Evolutionary conservation across 2,797 vertebrate species (phyloP).

Genomic region (Betta splendens): DNA sequence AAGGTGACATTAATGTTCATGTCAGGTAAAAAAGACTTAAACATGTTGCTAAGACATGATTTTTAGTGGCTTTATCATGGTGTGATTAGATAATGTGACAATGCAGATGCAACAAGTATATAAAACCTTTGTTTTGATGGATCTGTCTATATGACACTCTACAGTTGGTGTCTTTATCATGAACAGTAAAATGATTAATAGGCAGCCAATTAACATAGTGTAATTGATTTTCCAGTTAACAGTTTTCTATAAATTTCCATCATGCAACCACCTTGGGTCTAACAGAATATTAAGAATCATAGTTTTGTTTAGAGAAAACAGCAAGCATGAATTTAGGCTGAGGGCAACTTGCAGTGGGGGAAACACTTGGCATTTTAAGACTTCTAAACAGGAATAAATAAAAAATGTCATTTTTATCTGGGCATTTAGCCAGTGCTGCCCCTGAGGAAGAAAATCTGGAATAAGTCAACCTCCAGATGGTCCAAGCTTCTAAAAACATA

Average conservation of each 20-base stretch:
- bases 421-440: not conserved
- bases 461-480: conserved; percentile 20
- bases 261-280: no score
- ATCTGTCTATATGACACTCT: not conserved
- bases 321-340: no score
- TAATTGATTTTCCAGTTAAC: not conserved
- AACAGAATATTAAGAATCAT: no score
- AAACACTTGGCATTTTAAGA: no score
- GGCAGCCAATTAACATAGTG: not conserved
- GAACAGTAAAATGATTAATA: conserved; percentile 1
- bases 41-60: no score
- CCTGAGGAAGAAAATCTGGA: conserved; percentile 11
- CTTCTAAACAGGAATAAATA: no score
- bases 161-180: not conserved
- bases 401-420: not conserved
- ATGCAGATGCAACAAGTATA: not conserved
- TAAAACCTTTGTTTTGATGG: conserved; percentile 26
- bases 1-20: no score
- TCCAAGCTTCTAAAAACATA: conserved; percentile 21
- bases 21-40: no score
- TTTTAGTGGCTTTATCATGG: not conserved
- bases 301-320: no score
- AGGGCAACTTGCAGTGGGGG: no score
- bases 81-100: not conserved
- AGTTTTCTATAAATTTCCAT: not conserved